phyloP scores from a whole-genome alignment of 2,797 vertebrate species.

The Bradypodion pumilum region DNA sequence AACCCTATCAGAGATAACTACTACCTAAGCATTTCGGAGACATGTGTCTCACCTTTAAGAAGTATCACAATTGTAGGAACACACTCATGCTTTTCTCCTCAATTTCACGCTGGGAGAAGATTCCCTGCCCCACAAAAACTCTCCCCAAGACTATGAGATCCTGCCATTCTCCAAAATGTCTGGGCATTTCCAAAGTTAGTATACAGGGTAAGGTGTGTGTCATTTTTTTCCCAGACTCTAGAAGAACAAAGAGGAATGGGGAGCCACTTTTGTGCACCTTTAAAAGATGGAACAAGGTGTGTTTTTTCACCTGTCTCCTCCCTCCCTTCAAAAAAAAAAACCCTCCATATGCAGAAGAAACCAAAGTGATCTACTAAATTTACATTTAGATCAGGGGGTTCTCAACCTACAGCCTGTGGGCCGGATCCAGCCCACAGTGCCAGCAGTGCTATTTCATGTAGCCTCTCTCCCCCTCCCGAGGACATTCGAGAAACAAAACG shows the following conservation, averaged over 20 bases:
- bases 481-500: no score
- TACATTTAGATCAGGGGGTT: neutral
- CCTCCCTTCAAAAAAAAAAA: no score
- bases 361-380: neutral
- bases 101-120: neutral
- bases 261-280: neutral
- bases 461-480: no score
- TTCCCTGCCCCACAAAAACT: neutral
- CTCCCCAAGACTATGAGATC: neutral
- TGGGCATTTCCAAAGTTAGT: neutral
- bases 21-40: neutral
- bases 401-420: no score
- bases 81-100: neutral
- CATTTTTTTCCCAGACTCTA: neutral
- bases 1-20: no score
- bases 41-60: neutral
- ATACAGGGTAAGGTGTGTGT: neutral
- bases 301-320: no score
- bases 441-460: no score
- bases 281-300: neutral
- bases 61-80: neutral
- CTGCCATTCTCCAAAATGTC: neutral
- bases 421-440: no score
- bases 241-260: neutral
- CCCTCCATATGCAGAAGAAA: no score